Evolutionary conservation across 30 jellyfish, hydroid and myxozoan genomes (phyloP).

Genomic region (Phacellophora camtschatica): DNA sequence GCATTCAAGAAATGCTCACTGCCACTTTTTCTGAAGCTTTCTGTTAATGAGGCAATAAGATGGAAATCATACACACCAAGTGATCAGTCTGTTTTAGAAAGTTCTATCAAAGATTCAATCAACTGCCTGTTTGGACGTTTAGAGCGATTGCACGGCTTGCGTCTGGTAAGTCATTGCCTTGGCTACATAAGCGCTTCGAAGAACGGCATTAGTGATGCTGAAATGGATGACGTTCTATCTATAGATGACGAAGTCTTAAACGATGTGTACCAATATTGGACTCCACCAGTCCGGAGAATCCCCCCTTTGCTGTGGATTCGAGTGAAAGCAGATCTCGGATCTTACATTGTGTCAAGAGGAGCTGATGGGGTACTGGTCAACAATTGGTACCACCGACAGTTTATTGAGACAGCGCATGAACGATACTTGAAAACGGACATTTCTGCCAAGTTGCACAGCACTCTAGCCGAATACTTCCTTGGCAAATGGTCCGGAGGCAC

Average conservation of each 20-base stretch:
- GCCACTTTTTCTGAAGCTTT: slow-evolving; percentile 76
- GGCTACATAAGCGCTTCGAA: slow-evolving; percentile 83
- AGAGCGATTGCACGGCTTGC: slow-evolving; percentile 77
- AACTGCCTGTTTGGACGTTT: slow-evolving; percentile 51
- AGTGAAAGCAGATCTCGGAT: slow-evolving; percentile 66
- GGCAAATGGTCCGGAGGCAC: slow-evolving; percentile 83
- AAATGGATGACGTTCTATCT: slow-evolving; percentile 79
- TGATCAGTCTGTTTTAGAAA: slow-evolving; percentile 38
- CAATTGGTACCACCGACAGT: slow-evolving; percentile 91
- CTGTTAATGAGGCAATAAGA: slow-evolving; percentile 71
- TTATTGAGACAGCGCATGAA: slow-evolving; percentile 81
- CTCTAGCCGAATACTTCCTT: slow-evolving; percentile 68
- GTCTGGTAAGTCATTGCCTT: slow-evolving; percentile 68
- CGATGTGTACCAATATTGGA: slow-evolving; percentile 94
- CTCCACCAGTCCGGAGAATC: slow-evolving; percentile 82
- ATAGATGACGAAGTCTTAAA: slow-evolving; percentile 83
- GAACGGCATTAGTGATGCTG: slow-evolving; percentile 84
- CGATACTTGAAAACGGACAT: slow-evolving; percentile 46
- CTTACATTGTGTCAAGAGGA: slow-evolving; percentile 63
- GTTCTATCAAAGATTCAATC: slow-evolving; percentile 59
- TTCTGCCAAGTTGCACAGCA: slow-evolving; percentile 44
- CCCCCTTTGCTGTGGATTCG: slow-evolving; percentile 93
- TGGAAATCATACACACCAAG: slow-evolving; percentile 74
- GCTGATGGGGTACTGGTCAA: slow-evolving; percentile 56
- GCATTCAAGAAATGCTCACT: slow-evolving; percentile 62